phyloP scores from a whole-genome alignment of 2,113 vertebrate species.

The Hemibagrus wyckioides region DNA sequence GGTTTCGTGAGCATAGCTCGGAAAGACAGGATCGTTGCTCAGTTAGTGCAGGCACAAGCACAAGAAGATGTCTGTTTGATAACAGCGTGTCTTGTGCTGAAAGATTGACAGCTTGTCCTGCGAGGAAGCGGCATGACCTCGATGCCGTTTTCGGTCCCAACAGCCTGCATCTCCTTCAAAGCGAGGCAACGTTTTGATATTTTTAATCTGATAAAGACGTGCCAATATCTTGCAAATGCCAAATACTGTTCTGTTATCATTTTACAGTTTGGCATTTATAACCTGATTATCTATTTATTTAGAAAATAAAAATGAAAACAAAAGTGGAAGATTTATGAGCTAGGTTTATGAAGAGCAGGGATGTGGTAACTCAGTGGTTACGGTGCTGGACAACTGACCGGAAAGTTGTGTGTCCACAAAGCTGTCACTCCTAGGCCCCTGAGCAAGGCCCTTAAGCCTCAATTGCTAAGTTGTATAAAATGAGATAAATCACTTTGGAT shows the following conservation, averaged over 20 bases:
- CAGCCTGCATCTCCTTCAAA: not conserved
- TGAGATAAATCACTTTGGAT: no score
- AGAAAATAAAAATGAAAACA: no score
- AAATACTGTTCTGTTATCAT: not conserved
- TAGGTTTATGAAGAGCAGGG: no score
- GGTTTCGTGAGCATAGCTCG: not conserved
- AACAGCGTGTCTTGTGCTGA: constrained; percentile 16
- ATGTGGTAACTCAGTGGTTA: no score
- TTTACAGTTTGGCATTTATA: not conserved
- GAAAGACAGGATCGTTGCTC: not conserved
- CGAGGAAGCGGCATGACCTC: not conserved
- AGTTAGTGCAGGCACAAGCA: constrained; percentile 40
- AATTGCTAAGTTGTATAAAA: no score
- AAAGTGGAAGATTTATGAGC: no score
- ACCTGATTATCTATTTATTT: not conserved
- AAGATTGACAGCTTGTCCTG: constrained; percentile 40
- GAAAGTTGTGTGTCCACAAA: no score
- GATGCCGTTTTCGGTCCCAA: not conserved
- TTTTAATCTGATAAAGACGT: not conserved
- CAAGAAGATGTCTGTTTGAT: constrained; percentile 51
- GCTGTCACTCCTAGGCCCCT: no score
- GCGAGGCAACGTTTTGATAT: not conserved
- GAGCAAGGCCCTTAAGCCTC: no score
- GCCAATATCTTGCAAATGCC: not conserved
- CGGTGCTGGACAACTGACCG: no score